phyloP scores from a whole-genome alignment of 1,140 invertebrate species.

The Orussus abietinus region DNA sequence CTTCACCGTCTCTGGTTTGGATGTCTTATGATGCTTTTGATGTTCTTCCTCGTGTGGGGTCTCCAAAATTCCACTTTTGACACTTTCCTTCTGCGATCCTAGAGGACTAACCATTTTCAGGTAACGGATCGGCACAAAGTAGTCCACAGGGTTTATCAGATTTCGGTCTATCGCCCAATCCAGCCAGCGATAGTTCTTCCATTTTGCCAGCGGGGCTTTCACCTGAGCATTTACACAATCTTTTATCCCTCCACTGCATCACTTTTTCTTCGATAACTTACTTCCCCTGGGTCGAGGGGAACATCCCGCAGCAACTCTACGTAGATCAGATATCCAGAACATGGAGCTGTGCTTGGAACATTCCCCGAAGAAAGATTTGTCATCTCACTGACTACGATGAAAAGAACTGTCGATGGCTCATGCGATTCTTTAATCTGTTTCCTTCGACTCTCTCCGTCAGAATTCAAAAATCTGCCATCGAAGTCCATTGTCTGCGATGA shows the following conservation, averaged over 20 bases:
- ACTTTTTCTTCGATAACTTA: conserved; percentile 9
- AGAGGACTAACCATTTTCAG: conserved; percentile 30
- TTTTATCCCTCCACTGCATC: not conserved
- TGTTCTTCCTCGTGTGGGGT: too few relatives aligned
- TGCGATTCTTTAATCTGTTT: too few relatives aligned
- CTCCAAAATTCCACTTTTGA: too few relatives aligned
- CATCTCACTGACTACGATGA: conserved; percentile 18
- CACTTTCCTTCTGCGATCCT: conserved; percentile 6
- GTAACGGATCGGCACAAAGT: conserved; percentile 30
- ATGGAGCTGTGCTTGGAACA: conserved; percentile 25
- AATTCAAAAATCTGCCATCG: conserved; percentile 1
- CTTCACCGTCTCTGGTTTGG: not conserved
- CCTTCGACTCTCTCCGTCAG: conserved; percentile 5
- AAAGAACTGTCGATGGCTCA: conserved; percentile 15
- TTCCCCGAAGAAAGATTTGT: conserved; percentile 9
- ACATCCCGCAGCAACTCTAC: conserved; percentile 34
- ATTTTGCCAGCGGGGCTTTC: conserved; percentile 26
- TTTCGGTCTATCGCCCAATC: conserved; percentile 40
- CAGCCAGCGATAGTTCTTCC: conserved; percentile 44
- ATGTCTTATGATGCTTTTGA: too few relatives aligned
- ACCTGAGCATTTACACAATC: conserved; percentile 18
- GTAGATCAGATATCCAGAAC: conserved; percentile 31
- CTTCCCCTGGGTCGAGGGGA: conserved; percentile 33
- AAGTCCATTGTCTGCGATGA: not conserved
- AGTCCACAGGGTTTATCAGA: conserved; percentile 26